These are phyloP conservation scores for Phoenicopterus ruber DNA, from an alignment of 2,113 vertebrate genomes.

Conservation along the genomic window DNA sequence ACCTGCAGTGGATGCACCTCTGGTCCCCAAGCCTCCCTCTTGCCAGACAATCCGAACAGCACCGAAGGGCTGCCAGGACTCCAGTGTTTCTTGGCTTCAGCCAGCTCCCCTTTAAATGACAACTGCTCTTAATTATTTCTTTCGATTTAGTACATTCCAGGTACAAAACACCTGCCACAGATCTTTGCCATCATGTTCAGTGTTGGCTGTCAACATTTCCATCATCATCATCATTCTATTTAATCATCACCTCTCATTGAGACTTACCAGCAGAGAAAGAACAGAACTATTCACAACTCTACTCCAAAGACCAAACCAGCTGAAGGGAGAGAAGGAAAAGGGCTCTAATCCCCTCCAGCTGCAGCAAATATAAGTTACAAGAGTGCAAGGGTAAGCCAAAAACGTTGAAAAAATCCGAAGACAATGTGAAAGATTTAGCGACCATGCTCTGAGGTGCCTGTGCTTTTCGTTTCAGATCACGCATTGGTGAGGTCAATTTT, in stretches of 20 bases:
- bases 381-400: background rate
- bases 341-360: background rate
- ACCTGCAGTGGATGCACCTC: background rate
- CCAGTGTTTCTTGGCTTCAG: background rate
- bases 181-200: background rate
- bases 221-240: background rate
- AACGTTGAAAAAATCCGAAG: background rate
- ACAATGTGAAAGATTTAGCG: background rate
- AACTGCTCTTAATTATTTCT: background rate
- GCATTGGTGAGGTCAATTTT: background rate
- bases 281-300: background rate
- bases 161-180: background rate
- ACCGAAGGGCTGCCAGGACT: background rate
- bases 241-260: background rate
- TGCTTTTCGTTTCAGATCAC: background rate
- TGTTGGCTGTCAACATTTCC: background rate
- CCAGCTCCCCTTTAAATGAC: background rate
- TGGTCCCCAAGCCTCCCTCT: background rate
- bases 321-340: background rate
- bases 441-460: fast-evolving
- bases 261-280: background rate
- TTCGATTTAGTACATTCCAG: background rate
- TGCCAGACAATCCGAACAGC: background rate
- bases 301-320: background rate
- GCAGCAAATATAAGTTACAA: background rate